Percentiles rank a stretch among this genome's conserved stretches.
These are phyloP conservation scores for Epizoanthus scotinus DNA, from an alignment of 92 coral and sea anemone species.

Conservation along the genomic window DNA sequence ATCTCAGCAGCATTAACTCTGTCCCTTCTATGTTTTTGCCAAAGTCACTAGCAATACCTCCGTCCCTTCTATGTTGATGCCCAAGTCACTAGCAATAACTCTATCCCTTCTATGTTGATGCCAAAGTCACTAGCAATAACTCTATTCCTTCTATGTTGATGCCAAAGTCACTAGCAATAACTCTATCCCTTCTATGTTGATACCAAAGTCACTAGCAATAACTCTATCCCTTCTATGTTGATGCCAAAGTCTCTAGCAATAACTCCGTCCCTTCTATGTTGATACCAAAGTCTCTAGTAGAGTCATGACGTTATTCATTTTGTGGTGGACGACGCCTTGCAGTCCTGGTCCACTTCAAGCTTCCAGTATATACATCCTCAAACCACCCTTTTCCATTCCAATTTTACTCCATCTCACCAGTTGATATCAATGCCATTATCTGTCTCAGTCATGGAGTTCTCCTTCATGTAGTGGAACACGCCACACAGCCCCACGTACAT, in stretches of 20 bases:
- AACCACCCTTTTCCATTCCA: not conserved
- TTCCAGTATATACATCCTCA: conserved; percentile 63
- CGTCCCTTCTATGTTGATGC: no score
- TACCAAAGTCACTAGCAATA: no score
- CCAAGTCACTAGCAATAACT: not conserved
- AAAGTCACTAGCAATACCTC: not conserved
- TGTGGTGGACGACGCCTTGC: conserved; percentile 59
- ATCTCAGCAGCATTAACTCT: no score
- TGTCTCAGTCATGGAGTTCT: no score
- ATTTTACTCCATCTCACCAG: not conserved
- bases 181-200: no score
- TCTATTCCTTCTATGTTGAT: not conserved
- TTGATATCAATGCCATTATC: no score
- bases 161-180: no score
- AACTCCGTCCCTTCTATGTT: not conserved
- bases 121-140: not conserved
- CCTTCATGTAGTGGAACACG: no score
- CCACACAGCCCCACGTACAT: no score
- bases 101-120: no score
- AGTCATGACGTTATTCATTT: conserved; percentile 56
- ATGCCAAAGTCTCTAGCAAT: conserved; percentile 44
- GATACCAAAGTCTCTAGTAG: conserved; percentile 54
- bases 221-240: not conserved
- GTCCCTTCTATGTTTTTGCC: no score
- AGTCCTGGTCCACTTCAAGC: conserved; percentile 50